Evolutionary conservation across 1,140 invertebrate species (phyloP).

Genomic region (Spodoptera litura): DNA sequence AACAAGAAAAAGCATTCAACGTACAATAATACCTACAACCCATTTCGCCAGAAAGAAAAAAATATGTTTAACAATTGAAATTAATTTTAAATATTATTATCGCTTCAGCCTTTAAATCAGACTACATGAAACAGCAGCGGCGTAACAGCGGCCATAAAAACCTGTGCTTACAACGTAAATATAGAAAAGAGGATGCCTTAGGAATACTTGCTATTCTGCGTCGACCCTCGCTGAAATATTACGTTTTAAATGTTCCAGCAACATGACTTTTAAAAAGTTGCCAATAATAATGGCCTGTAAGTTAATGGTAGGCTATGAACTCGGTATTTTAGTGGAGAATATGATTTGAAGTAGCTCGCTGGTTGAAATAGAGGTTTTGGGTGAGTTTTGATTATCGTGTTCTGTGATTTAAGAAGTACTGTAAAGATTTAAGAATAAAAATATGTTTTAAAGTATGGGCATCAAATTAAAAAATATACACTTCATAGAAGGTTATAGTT

Average conservation of each 20-base stretch:
- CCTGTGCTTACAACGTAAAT: constrained; percentile 80
- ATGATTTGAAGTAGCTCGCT: too few species aligned
- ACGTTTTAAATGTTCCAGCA: constrained; percentile 39
- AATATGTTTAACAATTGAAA: not conserved
- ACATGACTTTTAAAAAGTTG: constrained; percentile 20
- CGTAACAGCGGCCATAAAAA: constrained; percentile 74
- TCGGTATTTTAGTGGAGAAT: not conserved
- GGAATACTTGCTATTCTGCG: constrained; percentile 24
- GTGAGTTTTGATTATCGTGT: too few species aligned
- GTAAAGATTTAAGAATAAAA: too few species aligned
- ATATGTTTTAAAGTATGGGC: too few species aligned
- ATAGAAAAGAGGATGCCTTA: constrained; percentile 69
- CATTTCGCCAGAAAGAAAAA: not conserved
- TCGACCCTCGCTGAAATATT: constrained; percentile 36
- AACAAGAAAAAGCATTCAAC: too few species aligned
- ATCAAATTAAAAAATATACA: too few species aligned
- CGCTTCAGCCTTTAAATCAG: constrained; percentile 56
- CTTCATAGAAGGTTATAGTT: too few species aligned
- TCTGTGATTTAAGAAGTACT: too few species aligned
- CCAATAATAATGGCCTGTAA: not conserved
- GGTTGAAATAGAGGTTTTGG: too few species aligned
- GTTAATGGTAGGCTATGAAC: not conserved
- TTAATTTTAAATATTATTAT: not conserved
- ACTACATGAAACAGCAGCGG: constrained; percentile 59
- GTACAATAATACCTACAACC: too few species aligned